phyloP scores from a whole-genome alignment of 1,140 invertebrate genomes.

The Heterodera carotae region DNA sequence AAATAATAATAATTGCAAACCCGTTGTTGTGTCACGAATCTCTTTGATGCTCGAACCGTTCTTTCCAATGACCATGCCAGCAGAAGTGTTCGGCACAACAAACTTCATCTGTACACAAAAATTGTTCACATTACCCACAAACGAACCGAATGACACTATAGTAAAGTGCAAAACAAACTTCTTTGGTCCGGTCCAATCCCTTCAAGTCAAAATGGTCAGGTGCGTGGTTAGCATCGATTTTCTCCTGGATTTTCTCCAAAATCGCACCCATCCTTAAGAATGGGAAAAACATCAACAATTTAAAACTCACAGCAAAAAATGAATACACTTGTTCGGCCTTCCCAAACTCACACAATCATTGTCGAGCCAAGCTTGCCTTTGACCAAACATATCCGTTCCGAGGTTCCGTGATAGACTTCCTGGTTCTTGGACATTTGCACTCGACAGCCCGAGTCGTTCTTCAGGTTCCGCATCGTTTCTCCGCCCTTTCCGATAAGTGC shows the following conservation, averaged over 20 bases:
- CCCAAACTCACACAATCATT: constrained; percentile 73
- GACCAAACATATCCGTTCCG: constrained; percentile 92
- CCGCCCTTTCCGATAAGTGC: constrained; percentile 64
- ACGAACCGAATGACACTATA: neutral
- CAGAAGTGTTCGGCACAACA: constrained; percentile 94
- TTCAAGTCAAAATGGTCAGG: constrained; percentile 62
- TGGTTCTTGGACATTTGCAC: constrained; percentile 66
- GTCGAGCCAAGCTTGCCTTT: constrained; percentile 89
- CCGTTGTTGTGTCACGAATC: constrained; percentile 85
- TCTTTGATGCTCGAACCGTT: constrained; percentile 95
- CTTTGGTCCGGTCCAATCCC: constrained; percentile 50
- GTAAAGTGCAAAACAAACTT: constrained; percentile 34
- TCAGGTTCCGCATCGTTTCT: constrained; percentile 60
- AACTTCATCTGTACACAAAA: constrained; percentile 80
- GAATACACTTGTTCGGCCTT: neutral
- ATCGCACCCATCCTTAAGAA: constrained; percentile 79
- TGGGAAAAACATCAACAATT: too few species aligned
- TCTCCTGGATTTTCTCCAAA: constrained; percentile 95
- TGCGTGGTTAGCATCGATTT: constrained; percentile 81
- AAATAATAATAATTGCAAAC: neutral
- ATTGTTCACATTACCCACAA: constrained; percentile 41
- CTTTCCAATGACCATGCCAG: constrained; percentile 98
- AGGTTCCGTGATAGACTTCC: constrained; percentile 73
- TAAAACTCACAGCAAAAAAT: neutral
- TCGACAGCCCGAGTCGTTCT: constrained; percentile 59